These are phyloP conservation scores for Aquatica leii DNA, from an alignment of 2,888 invertebrate species.

Conservation along the genomic window DNA sequence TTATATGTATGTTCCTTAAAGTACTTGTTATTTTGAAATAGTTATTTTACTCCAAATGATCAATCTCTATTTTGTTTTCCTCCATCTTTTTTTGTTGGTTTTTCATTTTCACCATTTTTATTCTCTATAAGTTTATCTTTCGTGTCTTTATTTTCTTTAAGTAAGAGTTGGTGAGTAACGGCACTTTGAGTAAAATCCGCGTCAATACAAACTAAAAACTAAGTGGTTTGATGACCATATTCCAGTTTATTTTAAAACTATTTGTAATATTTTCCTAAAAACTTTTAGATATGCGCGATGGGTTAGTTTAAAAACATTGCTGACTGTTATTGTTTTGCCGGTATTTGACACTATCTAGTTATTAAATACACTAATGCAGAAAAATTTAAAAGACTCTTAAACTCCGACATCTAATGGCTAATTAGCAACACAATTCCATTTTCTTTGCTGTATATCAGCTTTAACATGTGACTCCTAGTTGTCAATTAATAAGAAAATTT, in stretches of 20 bases:
- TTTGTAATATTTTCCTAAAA: too few relatives aligned
- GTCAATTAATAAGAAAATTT: too few relatives aligned
- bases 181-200: background rate
- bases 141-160: too few relatives aligned
- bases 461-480: too few relatives aligned
- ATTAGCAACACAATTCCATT: too few relatives aligned
- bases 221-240: constrained; percentile 1
- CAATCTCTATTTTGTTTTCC: background rate
- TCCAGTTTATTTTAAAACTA: background rate
- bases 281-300: constrained; percentile 1
- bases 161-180: background rate
- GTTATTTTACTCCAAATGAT: background rate
- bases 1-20: background rate
- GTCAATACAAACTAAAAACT: constrained; percentile 1
- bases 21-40: background rate
- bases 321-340: background rate
- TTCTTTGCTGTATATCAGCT: too few relatives aligned
- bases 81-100: background rate
- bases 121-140: background rate
- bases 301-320: background rate
- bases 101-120: background rate
- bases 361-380: background rate
- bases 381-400: background rate
- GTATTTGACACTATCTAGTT: constrained; percentile 1
- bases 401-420: background rate